Percentiles rank a stretch among this genome's conserved stretches.
These are phyloP conservation scores for Xiphophorus couchianus DNA, from an alignment of 2,113 vertebrate genomes.

Conservation along the genomic window DNA sequence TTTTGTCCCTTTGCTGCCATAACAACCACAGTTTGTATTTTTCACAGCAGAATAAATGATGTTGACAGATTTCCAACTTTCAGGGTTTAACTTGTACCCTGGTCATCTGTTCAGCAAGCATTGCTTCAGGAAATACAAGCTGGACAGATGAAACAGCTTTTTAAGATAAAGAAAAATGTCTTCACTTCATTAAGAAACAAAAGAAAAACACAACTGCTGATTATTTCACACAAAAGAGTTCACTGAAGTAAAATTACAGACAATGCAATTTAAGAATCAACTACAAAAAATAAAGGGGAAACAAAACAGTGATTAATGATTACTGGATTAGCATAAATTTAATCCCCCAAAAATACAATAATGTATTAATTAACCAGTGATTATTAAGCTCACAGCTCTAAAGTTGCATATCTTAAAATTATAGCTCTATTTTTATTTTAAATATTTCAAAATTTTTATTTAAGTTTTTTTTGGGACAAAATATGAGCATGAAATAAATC, in stretches of 20 bases:
- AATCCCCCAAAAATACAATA: not conserved
- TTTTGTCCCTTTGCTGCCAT: not conserved
- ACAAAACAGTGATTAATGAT: not conserved
- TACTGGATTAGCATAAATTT: not conserved
- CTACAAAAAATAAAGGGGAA: not conserved
- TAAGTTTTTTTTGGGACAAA: not conserved
- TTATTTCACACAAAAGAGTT: not conserved
- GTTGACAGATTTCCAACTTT: not conserved
- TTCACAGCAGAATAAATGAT: not conserved
- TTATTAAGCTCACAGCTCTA: not conserved
- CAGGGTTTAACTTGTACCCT: not conserved
- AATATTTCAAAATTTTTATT: not conserved
- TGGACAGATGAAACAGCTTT: not conserved
- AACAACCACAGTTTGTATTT: not conserved
- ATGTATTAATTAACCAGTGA: not conserved
- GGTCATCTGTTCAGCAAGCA: not conserved
- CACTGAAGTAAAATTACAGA: not conserved
- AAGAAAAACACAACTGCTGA: not conserved
- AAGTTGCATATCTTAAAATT: not conserved
- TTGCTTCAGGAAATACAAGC: not conserved
- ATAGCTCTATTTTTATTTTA: not conserved
- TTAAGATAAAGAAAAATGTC: not conserved
- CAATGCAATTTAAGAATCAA: not conserved
- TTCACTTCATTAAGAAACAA: not conserved
- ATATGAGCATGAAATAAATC: not conserved